Conservation (phyloP, 2,797 vertebrate genomes). For the Pseudochirops cupreus region DNA sequence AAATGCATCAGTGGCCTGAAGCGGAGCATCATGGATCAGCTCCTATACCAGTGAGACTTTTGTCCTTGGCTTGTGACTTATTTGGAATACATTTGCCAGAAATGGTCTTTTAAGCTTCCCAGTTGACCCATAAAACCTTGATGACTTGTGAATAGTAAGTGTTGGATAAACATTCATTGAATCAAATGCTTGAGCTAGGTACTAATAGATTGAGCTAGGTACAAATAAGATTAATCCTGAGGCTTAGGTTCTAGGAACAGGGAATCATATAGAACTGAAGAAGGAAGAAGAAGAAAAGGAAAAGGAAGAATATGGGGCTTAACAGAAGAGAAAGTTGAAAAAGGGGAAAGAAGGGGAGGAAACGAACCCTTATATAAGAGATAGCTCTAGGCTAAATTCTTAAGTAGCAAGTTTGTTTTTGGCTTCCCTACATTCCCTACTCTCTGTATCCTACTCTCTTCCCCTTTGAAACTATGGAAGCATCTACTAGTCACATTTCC, state of each 20-base stretch:
- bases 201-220: neutral
- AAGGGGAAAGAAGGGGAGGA: neutral
- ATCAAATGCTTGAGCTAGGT: neutral
- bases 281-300: neutral
- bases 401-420: no score
- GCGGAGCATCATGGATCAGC: neutral
- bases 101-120: neutral
- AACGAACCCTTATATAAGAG: neutral
- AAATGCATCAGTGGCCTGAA: neutral
- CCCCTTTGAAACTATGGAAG: neutral
- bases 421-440: rapidly evolving
- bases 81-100: neutral
- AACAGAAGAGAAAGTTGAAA: neutral
- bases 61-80: neutral
- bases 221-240: neutral
- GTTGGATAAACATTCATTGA: neutral
- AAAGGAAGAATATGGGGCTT: neutral
- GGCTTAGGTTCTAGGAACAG: neutral
- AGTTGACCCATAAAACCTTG: neutral
- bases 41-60: neutral
- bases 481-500: neutral
- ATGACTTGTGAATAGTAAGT: neutral
- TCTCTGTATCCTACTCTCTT: no score
- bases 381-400: no score
- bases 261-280: neutral